Percentiles rank a stretch among this genome's conserved stretches.
Evolutionary conservation across 1,140 invertebrate species (phyloP).

Genomic region (Sycobia sp.): DNA sequence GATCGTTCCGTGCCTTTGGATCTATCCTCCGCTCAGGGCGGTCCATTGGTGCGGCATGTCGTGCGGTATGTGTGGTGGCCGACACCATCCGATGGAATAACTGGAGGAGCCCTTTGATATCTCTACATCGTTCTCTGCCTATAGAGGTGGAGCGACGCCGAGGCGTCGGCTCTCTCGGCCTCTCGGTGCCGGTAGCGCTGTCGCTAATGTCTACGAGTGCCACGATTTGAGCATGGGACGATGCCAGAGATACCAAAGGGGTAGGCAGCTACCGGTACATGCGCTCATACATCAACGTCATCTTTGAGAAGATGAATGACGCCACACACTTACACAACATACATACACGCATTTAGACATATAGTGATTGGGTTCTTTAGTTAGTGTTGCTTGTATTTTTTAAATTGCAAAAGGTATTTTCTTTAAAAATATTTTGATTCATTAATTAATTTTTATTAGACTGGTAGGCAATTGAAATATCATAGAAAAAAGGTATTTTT

Average conservation of each 20-base stretch:
- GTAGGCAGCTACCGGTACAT: constrained; percentile 57
- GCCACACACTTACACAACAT: background rate
- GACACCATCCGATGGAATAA: constrained; percentile 73
- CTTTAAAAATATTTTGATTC: no score
- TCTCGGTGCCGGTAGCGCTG: constrained; percentile 16
- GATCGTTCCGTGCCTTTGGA: constrained; percentile 91
- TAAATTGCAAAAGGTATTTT: no score
- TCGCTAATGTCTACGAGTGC: constrained; percentile 57
- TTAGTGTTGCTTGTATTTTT: no score
- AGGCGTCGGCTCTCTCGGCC: constrained; percentile 9
- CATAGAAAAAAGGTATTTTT: no score
- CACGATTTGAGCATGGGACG: constrained; percentile 54
- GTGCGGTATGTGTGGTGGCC: constrained; percentile 81
- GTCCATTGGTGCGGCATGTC: constrained; percentile 81
- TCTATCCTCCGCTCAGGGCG: constrained; percentile 84
- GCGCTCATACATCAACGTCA: constrained; percentile 58
- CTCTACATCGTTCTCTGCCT: constrained; percentile 52
- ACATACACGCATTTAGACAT: background rate
- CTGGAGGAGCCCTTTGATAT: constrained; percentile 59
- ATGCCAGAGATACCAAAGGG: constrained; percentile 61
- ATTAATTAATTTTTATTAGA: no score
- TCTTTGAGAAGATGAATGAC: constrained; percentile 41
- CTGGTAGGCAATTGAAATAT: no score
- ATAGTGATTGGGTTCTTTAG: constrained; percentile 10
- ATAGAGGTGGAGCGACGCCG: constrained; percentile 38